A percentile compares a stretch with the other conserved stretches of the same genome.
These are phyloP conservation scores for Phataginus tetradactyla DNA, from an alignment of 2,797 vertebrate genomes.

Conservation along the genomic window DNA sequence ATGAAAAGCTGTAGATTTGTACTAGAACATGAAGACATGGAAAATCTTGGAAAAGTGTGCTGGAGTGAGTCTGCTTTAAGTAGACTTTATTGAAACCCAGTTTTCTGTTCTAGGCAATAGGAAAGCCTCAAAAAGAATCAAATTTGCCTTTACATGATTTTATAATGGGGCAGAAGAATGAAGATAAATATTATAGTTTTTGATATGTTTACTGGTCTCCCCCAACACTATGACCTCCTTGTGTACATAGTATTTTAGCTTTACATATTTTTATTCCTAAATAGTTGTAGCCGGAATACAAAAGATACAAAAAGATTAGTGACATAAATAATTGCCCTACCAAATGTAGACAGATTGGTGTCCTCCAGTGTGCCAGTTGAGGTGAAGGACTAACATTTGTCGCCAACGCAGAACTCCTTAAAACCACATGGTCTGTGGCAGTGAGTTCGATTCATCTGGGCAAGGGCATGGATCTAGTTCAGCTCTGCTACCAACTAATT, in stretches of 20 bases:
- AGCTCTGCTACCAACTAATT: neutral
- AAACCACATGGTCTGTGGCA: neutral
- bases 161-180: neutral
- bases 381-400: conserved; percentile 24
- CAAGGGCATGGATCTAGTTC: neutral
- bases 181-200: neutral
- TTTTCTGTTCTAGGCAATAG: neutral
- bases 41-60: neutral
- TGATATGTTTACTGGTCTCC: neutral
- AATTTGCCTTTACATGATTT: neutral
- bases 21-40: neutral
- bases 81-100: neutral
- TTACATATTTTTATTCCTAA: neutral
- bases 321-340: neutral
- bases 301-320: neutral
- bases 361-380: neutral
- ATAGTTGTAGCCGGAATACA: neutral
- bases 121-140: neutral
- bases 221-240: neutral
- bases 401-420: neutral
- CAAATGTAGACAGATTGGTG: neutral
- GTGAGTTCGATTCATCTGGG: neutral
- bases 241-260: neutral
- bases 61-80: neutral
- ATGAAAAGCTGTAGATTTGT: neutral